These are phyloP conservation scores for Meta bourneti DNA, from an alignment of 2,888 invertebrate species.

Conservation along the genomic window DNA sequence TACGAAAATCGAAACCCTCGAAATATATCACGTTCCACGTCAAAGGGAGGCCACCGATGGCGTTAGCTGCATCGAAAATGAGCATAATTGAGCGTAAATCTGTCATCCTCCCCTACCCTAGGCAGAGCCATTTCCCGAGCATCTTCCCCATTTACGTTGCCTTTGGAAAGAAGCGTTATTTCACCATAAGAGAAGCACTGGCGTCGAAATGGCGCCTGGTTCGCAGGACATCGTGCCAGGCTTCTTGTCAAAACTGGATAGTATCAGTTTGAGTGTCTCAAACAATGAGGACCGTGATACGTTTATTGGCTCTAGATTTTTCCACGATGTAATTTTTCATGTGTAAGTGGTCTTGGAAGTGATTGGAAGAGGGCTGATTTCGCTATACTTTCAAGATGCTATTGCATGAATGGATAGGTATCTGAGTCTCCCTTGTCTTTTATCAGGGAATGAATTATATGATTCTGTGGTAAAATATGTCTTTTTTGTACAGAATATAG, in stretches of 20 bases:
- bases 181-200: conserved; percentile 17
- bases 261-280: neutral
- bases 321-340: neutral
- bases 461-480: too few relatives aligned
- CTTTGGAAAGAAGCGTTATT: neutral
- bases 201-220: conserved; percentile 22
- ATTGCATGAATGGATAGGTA: too few relatives aligned
- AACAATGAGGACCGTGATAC: neutral
- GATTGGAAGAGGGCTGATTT: neutral
- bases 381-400: too few relatives aligned
- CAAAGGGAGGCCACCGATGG: conserved; percentile 11
- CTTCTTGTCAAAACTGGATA: neutral
- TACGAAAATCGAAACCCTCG: conserved; percentile 22
- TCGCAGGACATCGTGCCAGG: too few relatives aligned
- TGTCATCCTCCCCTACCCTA: conserved; percentile 38
- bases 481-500: too few relatives aligned
- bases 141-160: neutral
- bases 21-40: conserved; percentile 44
- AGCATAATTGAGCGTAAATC: conserved; percentile 66
- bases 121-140: too few relatives aligned
- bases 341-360: neutral
- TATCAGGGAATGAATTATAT: too few relatives aligned
- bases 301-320: conserved; percentile 1
- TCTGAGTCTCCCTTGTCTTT: too few relatives aligned
- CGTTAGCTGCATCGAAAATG: conserved; percentile 43